Evolutionary conservation across 2,113 vertebrate genomes (phyloP), one percentile per base, ranked within the genome.

Genomic region (Thunnus maccoyii): DNA sequence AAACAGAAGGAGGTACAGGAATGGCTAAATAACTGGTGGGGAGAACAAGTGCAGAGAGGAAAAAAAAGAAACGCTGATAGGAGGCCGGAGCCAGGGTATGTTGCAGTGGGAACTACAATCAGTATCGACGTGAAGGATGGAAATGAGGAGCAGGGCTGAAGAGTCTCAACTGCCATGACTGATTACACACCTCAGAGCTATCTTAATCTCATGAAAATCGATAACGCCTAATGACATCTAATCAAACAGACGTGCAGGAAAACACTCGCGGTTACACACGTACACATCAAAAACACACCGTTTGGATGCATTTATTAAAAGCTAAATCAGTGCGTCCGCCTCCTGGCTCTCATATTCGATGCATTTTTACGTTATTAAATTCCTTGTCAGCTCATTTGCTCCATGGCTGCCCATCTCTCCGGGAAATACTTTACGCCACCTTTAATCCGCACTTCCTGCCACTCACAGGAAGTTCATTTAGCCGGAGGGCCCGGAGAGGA

Each of bases 371-470:
- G 76, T 78, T 83, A 85, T 82, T 72, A 67, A 64, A 85, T 60
- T 76, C 64, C 74, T 72, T 76, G 80, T 88, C 76, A 82, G 85
- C 85, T 90, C 82, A 90, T 86, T 85, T 93, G 78, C 88, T 85
- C 57, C 65, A 81, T 61, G 79, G 57, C 76, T 63, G 73, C 64
- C 65, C 76, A 85, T 50, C 67, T 83, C 73, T 74, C 72, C 72
- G 81, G 87, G 87, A 89, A 89, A 85, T 78, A 82, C 80, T 74
- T 72, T 17, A 66, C 80, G 65, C 89, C 76, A 85, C 74, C 84
- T 87, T 87, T 80, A 89, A 92, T 90, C 72, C 83, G n/a, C 46
- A 81, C 72, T 91, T 91, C 73, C 80, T 74, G 83, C 80, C 80
- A 74, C 80, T 86, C 76, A 66, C 66, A 77, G 83, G 68, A 89